phyloP scores from a whole-genome alignment of 2,888 invertebrate genomes.

The Margaritifera margaritifera region DNA sequence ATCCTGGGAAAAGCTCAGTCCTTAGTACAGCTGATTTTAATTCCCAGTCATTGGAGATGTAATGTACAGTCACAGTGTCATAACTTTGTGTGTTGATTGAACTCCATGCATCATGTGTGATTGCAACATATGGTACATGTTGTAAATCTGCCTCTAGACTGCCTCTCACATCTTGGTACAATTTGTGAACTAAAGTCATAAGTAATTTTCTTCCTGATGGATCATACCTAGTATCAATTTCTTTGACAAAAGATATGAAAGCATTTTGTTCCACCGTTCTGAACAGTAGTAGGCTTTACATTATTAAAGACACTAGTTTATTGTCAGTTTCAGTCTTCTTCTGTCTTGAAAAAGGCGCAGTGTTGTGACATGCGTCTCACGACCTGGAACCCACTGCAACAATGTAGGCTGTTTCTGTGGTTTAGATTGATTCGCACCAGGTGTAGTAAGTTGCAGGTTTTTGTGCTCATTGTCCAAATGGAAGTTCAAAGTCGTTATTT shows the following conservation, averaged over 20 bases:
- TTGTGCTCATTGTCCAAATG: no score
- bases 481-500: no score
- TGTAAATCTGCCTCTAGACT: not conserved
- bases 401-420: no score
- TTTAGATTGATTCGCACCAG: no score
- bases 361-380: no score
- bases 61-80: constrained; percentile 3
- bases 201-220: not conserved
- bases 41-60: constrained; percentile 2
- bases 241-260: not conserved
- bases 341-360: no score
- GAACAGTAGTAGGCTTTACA: no score
- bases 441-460: no score
- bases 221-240: not conserved
- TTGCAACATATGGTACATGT: not conserved
- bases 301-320: no score
- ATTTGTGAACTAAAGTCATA: not conserved
- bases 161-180: not conserved
- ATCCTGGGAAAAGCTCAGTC: constrained; percentile 2
- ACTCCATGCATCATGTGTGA: constrained; percentile 6
- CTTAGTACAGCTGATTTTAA: constrained; percentile 1
- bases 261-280: not conserved
- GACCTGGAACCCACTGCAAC: no score
- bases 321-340: no score
- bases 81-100: not conserved